Evolutionary conservation across 2,797 vertebrate genomes (phyloP).

Genomic region (Euphonia xanthogaster): DNA sequence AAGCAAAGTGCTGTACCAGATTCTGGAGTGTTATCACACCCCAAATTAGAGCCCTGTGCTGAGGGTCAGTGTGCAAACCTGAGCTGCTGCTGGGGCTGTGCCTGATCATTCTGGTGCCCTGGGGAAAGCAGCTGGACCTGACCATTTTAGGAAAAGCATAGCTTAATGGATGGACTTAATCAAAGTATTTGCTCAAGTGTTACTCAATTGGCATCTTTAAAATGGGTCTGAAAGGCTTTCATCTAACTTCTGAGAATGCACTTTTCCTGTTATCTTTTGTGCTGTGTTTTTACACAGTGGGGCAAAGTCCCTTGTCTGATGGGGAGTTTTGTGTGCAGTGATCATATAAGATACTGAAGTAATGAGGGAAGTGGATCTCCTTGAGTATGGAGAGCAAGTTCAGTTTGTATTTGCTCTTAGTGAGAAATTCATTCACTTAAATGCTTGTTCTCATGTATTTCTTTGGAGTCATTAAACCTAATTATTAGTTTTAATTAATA

Average conservation of each 20-base stretch:
- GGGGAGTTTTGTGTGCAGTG: neutral
- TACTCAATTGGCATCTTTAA: neutral
- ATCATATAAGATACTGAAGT: neutral
- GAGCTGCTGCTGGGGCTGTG: neutral
- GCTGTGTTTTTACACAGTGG: neutral
- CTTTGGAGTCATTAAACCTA: neutral
- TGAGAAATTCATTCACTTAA: neutral
- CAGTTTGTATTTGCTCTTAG: neutral
- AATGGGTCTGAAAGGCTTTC: neutral
- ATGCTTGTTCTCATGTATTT: neutral
- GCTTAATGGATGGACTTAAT: neutral
- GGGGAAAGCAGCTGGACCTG: neutral
- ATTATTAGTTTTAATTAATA: neutral
- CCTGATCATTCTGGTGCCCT: accelerated
- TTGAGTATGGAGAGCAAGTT: neutral
- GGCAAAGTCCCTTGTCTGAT: neutral
- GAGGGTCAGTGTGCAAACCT: neutral
- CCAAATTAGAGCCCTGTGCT: accelerated
- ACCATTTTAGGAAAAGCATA: neutral
- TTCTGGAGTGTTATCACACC: neutral
- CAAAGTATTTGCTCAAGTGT: neutral
- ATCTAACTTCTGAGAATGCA: neutral
- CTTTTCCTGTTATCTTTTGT: neutral
- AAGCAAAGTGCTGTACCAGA: neutral
- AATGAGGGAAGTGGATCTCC: neutral